Evolutionary conservation across 2,888 invertebrate species (phyloP).

Genomic region (Dasypolia templi): DNA sequence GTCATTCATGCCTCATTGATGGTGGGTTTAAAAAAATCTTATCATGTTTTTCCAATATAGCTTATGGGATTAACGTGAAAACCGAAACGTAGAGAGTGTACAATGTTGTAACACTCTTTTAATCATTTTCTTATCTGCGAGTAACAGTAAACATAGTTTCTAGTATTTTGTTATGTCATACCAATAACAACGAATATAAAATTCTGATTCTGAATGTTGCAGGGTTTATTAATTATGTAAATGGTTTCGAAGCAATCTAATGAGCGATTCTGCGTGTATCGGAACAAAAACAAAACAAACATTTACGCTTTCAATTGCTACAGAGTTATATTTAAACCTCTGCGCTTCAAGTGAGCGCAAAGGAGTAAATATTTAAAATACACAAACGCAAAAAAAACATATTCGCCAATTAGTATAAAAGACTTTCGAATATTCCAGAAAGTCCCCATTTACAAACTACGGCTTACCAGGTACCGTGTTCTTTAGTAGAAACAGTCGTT

Average conservation of each 20-base stretch:
- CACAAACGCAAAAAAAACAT: conserved; percentile 30
- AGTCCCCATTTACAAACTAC: conserved; percentile 79
- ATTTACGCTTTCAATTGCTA: background rate
- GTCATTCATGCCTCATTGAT: conserved; percentile 5
- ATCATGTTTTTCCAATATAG: conserved; percentile 45
- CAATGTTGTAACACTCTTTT: conserved; percentile 36
- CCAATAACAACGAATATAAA: conserved; percentile 1
- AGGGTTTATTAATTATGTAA: conserved; percentile 6
- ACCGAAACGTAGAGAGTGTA: background rate
- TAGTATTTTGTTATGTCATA: conserved; percentile 26
- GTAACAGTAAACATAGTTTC: background rate
- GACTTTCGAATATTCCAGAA: conserved; percentile 63
- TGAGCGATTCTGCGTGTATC: background rate
- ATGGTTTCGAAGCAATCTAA: background rate
- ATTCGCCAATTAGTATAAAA: conserved; percentile 35
- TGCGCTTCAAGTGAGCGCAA: conserved; percentile 12
- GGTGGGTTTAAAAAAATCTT: conserved; percentile 4
- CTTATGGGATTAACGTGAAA: conserved; percentile 30
- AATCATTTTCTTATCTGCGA: conserved; percentile 28
- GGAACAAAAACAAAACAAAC: conserved; percentile 9
- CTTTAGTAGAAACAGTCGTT: conserved; percentile 79
- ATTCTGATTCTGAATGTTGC: background rate
- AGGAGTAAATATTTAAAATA: conserved; percentile 48
- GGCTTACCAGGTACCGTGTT: conserved; percentile 76
- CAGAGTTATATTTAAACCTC: conserved; percentile 5